Base-by-base conservation (phyloP, 2,113 vertebrate genomes). In the Laterallus jamaicensis region DNA sequence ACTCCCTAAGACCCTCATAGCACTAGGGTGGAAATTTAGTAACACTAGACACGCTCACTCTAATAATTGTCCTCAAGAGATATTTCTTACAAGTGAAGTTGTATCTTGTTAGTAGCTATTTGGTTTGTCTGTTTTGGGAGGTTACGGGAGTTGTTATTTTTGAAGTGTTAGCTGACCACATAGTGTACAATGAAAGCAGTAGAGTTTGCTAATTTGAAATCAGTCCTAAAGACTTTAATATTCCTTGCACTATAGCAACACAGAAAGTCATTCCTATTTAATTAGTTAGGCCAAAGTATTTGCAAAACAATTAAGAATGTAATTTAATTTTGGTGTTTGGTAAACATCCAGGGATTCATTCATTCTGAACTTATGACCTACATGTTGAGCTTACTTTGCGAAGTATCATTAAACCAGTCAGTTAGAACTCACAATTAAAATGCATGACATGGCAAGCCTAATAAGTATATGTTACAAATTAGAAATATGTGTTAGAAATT, bases 271-370 rank as follows among this genome's bases (percentile, higher is more conserved):
- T 98, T 98, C 97, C 96, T 98, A 95, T 98, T 98, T 98, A 98
- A 98, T 98, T 98, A 98, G 96, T 97, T 96, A 97, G 98, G 94
- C 94, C 97, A 98, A 97, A 97, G 97, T 97, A 97, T 98, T 97
- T 98, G 97, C 96, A 97, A 98, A 98, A 97, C 97, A 98, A 97
- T 98, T 98, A 97, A 97, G 97, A 97, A 98, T 93, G 96, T 97
- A 97, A 98, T 98, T 98, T 98, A 98, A 98, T 98, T 97, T 97
- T 91, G 94, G 90, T 92, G 80, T 96, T 98, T 98, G 95, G 95
- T 97, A 98, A 98, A 98, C 95, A 98, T 97, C 97, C 95, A 98
- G 98, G 97, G 97, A 98, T 98, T 98, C 94, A 97, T 98, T 98
- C 97, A 93, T 97, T 98, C 94, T 94, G 96, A 97, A 97, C 97